A percentile compares a stretch with the other conserved stretches of the same genome.
phyloP scores from a whole-genome alignment of 2,888 invertebrate genomes.

The Nemotelus nigrinus region DNA sequence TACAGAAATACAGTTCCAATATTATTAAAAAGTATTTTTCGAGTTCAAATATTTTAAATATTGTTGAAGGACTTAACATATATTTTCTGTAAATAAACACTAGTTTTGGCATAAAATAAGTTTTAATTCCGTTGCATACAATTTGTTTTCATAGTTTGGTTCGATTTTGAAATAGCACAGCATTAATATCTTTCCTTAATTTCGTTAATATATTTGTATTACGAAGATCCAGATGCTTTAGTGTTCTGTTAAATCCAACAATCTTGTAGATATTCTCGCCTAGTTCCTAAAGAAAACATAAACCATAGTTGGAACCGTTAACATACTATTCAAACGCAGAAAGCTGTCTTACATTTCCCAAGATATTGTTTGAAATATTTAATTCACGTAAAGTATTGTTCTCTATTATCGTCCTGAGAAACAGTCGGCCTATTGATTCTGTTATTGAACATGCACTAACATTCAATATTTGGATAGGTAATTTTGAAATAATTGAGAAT shows the following conservation, averaged over 20 bases:
- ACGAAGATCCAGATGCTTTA: constrained; percentile 59
- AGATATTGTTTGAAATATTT: constrained; percentile 60
- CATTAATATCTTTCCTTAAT: constrained; percentile 57
- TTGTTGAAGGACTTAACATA: too few relatives aligned
- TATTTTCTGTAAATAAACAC: too few relatives aligned
- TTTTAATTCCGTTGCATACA: neutral
- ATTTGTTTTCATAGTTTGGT: constrained; percentile 17
- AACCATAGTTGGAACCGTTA: neutral
- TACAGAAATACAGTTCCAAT: too few relatives aligned
- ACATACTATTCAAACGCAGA: neutral
- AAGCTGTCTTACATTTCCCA: constrained; percentile 57
- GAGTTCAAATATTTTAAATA: too few relatives aligned
- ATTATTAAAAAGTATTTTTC: too few relatives aligned
- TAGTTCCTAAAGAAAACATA: constrained; percentile 55
- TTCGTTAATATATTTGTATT: constrained; percentile 59
- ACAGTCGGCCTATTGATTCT: constrained; percentile 57
- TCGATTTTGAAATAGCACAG: constrained; percentile 47
- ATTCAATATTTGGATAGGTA: constrained; percentile 59
- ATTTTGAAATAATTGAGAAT: constrained; percentile 56
- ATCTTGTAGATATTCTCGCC: constrained; percentile 60
- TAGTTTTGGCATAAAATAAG: too few relatives aligned
- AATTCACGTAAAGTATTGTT: constrained; percentile 57
- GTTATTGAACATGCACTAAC: constrained; percentile 60
- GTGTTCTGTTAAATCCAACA: constrained; percentile 58
- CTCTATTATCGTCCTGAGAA: constrained; percentile 60